These are phyloP conservation scores for Polypedilum vanderplanki DNA, from an alignment of 1,140 invertebrate genomes.

Conservation along the genomic window DNA sequence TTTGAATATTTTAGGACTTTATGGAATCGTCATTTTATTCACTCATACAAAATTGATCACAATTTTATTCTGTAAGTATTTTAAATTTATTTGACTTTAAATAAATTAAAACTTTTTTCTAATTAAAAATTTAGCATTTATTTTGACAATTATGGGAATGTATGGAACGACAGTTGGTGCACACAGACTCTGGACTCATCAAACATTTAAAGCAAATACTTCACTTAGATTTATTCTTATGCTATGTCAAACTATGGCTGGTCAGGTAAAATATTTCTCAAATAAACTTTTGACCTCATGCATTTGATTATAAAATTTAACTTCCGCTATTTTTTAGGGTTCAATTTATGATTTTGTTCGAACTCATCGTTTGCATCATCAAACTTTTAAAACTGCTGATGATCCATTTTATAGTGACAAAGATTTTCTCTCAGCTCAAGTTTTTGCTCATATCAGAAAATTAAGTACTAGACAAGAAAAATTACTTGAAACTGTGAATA, in stretches of 20 bases:
- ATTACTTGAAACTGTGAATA: constrained; percentile 67
- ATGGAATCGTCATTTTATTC: constrained; percentile 52
- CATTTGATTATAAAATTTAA: neutral
- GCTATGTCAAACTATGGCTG: constrained; percentile 69
- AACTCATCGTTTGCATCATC: constrained; percentile 85
- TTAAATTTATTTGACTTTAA: constrained; percentile 14
- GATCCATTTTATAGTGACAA: constrained; percentile 84
- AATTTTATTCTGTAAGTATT: constrained; percentile 54
- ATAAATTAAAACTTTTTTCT: too few species aligned
- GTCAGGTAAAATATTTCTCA: constrained; percentile 74
- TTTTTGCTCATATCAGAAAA: constrained; percentile 58
- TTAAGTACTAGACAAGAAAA: constrained; percentile 65
- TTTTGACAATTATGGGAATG: constrained; percentile 52
- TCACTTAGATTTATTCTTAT: constrained; percentile 68
- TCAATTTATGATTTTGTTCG: constrained; percentile 69
- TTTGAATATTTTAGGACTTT: constrained; percentile 55
- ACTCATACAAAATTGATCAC: constrained; percentile 55
- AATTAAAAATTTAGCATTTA: constrained; percentile 51
- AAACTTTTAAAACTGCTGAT: constrained; percentile 75
- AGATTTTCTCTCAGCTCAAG: constrained; percentile 80
- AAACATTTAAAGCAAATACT: constrained; percentile 65
- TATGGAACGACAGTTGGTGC: constrained; percentile 77
- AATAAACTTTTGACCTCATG: neutral
- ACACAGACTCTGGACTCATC: constrained; percentile 87
- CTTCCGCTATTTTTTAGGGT: constrained; percentile 47